These are phyloP conservation scores for Camponotus vicinus DNA, from an alignment of 1,140 invertebrate genomes.

Conservation along the genomic window DNA sequence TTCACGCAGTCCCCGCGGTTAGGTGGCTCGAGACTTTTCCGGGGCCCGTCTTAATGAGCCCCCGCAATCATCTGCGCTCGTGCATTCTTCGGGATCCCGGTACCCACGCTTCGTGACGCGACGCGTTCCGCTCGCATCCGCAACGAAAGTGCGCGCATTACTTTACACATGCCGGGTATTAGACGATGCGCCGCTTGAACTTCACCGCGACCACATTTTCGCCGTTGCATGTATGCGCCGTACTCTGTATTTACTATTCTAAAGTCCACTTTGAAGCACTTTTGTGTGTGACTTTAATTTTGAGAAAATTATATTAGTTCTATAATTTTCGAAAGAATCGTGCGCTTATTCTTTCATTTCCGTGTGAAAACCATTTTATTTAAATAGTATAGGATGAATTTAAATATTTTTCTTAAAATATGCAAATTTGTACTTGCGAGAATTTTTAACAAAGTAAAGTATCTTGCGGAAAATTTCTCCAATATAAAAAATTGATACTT, in stretches of 20 bases:
- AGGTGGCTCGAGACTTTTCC: constrained; percentile 60
- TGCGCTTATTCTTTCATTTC: not conserved
- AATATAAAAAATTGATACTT: not conserved
- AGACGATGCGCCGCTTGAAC: constrained; percentile 3
- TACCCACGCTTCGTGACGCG: constrained; percentile 69
- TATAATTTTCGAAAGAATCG: constrained; percentile 39
- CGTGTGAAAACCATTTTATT: not conserved
- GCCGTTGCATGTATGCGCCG: not conserved
- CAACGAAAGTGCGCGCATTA: constrained; percentile 50
- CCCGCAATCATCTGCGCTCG: constrained; percentile 58
- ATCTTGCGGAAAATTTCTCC: not conserved
- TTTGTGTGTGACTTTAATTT: constrained; percentile 24
- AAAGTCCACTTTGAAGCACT: not conserved
- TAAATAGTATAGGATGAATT: not conserved
- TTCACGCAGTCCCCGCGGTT: constrained; percentile 74
- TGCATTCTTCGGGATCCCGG: constrained; percentile 70
- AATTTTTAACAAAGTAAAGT: not conserved
- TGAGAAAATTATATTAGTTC: constrained; percentile 12
- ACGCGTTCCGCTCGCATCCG: constrained; percentile 26
- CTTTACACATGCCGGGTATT: constrained; percentile 37
- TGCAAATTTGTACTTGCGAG: not conserved
- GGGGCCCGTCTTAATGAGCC: constrained; percentile 66
- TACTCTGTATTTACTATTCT: constrained; percentile 11
- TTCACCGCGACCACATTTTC: not conserved
- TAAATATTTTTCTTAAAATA: not conserved